These are phyloP conservation scores for Clarias pachynema DNA, from an alignment of 2,797 vertebrate species.

Conservation along the genomic window DNA sequence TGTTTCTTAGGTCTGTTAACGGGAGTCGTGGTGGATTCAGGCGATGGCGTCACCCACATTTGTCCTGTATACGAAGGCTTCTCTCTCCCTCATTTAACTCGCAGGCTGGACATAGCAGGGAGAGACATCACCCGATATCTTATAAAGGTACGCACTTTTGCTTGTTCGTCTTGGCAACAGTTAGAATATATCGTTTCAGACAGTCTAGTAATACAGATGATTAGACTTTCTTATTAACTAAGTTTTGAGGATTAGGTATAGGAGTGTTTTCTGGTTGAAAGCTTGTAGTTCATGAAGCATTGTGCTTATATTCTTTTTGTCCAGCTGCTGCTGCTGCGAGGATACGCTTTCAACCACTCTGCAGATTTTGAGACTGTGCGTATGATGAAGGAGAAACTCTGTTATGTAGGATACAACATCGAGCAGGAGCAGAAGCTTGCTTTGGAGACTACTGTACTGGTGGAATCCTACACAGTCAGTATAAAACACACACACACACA, in stretches of 20 bases:
- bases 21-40: slow-evolving; percentile 87
- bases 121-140: slow-evolving; percentile 88
- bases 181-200: neutral
- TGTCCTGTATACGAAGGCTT: slow-evolving; percentile 89
- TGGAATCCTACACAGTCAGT: slow-evolving; percentile 88
- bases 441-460: slow-evolving; percentile 87
- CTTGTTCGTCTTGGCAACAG: neutral
- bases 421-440: slow-evolving; percentile 90
- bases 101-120: slow-evolving; percentile 85
- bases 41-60: slow-evolving; percentile 87
- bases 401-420: slow-evolving; percentile 90
- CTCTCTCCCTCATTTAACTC: slow-evolving; percentile 86
- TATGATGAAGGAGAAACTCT: slow-evolving; percentile 92
- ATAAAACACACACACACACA: neutral
- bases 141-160: slow-evolving; percentile 76
- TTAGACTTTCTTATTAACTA: neutral
- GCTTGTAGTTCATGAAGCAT: neutral
- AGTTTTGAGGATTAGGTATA: neutral
- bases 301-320: neutral
- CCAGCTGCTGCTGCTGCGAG: slow-evolving; percentile 71
- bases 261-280: neutral
- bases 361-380: slow-evolving; percentile 91
- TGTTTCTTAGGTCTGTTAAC: slow-evolving; percentile 78
- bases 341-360: slow-evolving; percentile 91
- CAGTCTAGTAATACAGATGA: neutral